Conservation (phyloP, 2,888 invertebrate species). For the Euplexia lucipara region DNA sequence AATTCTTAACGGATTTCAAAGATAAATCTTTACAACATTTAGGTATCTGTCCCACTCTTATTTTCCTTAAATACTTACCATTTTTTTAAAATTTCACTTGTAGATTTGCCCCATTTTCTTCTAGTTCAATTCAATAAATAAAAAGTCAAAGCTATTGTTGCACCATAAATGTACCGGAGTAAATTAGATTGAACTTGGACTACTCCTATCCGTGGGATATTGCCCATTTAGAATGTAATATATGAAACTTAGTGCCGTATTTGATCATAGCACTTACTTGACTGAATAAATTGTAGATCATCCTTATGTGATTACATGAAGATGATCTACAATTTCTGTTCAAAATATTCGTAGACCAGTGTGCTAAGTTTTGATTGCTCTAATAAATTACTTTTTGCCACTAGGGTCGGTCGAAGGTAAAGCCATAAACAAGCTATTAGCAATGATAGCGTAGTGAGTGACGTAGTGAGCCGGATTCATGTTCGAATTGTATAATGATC, state of each 20-base stretch:
- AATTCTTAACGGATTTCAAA: not conserved
- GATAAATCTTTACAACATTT: not conserved
- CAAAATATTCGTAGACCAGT: too few relatives aligned
- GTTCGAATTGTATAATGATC: too few relatives aligned
- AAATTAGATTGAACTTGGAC: conserved; percentile 31
- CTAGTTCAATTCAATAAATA: not conserved
- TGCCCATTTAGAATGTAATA: conserved; percentile 1
- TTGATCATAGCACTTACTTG: conserved; percentile 22
- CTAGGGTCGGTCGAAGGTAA: too few relatives aligned
- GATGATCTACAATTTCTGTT: conserved; percentile 1
- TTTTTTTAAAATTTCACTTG: not conserved
- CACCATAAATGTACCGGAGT: conserved; percentile 5
- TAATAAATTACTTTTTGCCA: too few relatives aligned
- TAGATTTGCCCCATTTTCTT: not conserved
- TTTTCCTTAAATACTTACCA: not conserved
- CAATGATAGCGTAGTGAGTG: too few relatives aligned
- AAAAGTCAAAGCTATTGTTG: not conserved
- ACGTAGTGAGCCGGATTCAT: too few relatives aligned
- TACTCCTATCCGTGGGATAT: conserved; percentile 3
- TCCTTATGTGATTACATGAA: not conserved
- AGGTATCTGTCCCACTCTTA: too few relatives aligned
- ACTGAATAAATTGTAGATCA: conserved; percentile 17
- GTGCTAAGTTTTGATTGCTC: too few relatives aligned
- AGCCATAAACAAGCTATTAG: too few relatives aligned
- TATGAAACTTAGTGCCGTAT: conserved; percentile 7